Conservation (phyloP, 2,113 vertebrate genomes). For the Chlorocebus sabaeus region DNA sequence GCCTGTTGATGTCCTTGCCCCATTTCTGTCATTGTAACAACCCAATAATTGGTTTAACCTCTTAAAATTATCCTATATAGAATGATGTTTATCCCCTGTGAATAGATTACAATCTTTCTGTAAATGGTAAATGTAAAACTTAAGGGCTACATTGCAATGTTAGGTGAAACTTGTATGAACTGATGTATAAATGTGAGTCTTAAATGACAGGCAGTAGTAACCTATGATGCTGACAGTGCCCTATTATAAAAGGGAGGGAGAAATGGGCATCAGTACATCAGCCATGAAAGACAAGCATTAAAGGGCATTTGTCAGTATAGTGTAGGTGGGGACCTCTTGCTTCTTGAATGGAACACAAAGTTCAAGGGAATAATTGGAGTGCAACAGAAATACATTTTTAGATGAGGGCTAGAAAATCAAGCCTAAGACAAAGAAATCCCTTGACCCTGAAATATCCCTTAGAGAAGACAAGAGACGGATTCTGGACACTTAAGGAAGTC, state of each 20-base stretch:
- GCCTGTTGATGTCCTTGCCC: not conserved
- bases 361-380: not conserved
- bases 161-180: not conserved
- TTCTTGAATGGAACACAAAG: not conserved
- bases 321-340: not conserved
- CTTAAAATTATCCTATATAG: not conserved
- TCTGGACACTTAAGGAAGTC: not conserved
- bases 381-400: not conserved
- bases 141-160: not conserved
- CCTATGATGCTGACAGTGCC: too few relatives aligned
- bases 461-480: not conserved
- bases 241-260: not conserved
- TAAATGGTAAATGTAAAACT: not conserved
- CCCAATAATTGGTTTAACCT: not conserved
- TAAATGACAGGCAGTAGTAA: not conserved
- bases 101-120: not conserved
- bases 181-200: not conserved
- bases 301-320: not conserved
- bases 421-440: not conserved
- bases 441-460: not conserved
- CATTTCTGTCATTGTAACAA: not conserved
- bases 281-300: not conserved
- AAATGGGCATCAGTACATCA: not conserved
- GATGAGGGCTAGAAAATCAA: not conserved
- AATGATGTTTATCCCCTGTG: not conserved